A percentile compares a stretch with the other conserved stretches of the same genome.
Conservation (phyloP, 2,888 invertebrate genomes). For the Dorcus parallelipipedus region DNA sequence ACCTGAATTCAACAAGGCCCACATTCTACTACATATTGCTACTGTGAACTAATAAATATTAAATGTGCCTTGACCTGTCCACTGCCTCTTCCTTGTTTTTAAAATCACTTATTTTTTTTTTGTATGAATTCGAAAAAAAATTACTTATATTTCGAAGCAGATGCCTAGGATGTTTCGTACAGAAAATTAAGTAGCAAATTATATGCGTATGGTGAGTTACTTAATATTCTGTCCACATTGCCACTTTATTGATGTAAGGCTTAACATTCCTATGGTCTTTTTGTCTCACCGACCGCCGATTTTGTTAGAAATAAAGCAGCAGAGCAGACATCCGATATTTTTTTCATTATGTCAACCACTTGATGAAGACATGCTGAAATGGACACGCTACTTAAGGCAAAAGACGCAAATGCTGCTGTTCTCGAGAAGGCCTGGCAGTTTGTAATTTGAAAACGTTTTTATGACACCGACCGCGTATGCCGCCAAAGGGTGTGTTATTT, state of each 20-base stretch:
- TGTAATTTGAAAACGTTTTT: constrained; percentile 16
- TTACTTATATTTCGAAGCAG: no score
- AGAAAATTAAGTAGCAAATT: constrained; percentile 6
- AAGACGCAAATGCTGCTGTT: no score
- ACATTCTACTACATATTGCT: neutral
- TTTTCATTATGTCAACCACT: constrained; percentile 3
- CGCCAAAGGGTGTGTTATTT: constrained; percentile 16
- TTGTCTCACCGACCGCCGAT: constrained; percentile 10
- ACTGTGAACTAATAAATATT: constrained; percentile 1
- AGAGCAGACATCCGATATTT: neutral
- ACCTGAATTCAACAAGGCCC: constrained; percentile 13
- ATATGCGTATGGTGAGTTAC: constrained; percentile 6
- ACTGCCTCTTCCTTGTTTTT: constrained; percentile 3
- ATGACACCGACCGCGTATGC: constrained; percentile 13
- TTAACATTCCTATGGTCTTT: neutral
- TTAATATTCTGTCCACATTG: constrained; percentile 8
- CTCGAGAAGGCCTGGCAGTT: neutral
- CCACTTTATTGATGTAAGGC: neutral
- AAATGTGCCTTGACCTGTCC: constrained; percentile 16
- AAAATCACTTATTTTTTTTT: no score
- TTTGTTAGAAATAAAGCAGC: constrained; percentile 8
- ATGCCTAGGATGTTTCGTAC: no score
- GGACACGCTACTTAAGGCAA: neutral
- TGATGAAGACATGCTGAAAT: constrained; percentile 9
- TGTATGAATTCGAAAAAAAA: no score